Conservation (phyloP, 2,888 invertebrate genomes). For the Cephus nigrinus region DNA sequence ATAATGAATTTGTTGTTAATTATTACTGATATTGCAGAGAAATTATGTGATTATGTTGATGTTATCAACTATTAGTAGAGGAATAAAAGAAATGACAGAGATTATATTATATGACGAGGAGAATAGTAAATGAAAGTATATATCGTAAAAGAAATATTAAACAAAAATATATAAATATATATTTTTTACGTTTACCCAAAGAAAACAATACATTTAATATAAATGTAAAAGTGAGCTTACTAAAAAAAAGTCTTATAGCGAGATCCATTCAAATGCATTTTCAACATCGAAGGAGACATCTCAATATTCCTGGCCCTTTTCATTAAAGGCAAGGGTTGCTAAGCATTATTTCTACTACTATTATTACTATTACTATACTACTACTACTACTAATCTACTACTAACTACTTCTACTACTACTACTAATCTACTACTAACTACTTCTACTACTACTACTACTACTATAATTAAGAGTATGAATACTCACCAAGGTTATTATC, state of each 20-base stretch:
- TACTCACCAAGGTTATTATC: slow-evolving; percentile 45
- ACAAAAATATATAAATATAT: slow-evolving; percentile 42
- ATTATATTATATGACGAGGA: slow-evolving; percentile 45
- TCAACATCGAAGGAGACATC: slow-evolving; percentile 9
- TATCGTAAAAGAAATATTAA: slow-evolving; percentile 32
- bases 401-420: background rate
- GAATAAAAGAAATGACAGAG: slow-evolving; percentile 48
- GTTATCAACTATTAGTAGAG: slow-evolving; percentile 46
- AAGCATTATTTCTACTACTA: background rate
- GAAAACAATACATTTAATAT: slow-evolving; percentile 47
- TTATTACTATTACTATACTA: background rate
- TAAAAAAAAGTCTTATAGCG: slow-evolving; percentile 31
- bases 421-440: slow-evolving; percentile 15
- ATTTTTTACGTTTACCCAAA: slow-evolving; percentile 63
- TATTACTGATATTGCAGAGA: slow-evolving; percentile 40
- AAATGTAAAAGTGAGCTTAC: slow-evolving; percentile 47
- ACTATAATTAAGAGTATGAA: slow-evolving; percentile 17
- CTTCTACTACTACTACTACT: background rate
- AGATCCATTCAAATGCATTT: slow-evolving; percentile 24
- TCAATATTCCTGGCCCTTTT: background rate
- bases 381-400: background rate
- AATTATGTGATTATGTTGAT: slow-evolving; percentile 55
- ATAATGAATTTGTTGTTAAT: slow-evolving; percentile 52
- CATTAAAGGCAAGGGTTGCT: background rate
- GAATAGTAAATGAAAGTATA: slow-evolving; percentile 14